phyloP scores from a whole-genome alignment of 1,140 invertebrate genomes.

The Ceratoteleas bidentatus region DNA sequence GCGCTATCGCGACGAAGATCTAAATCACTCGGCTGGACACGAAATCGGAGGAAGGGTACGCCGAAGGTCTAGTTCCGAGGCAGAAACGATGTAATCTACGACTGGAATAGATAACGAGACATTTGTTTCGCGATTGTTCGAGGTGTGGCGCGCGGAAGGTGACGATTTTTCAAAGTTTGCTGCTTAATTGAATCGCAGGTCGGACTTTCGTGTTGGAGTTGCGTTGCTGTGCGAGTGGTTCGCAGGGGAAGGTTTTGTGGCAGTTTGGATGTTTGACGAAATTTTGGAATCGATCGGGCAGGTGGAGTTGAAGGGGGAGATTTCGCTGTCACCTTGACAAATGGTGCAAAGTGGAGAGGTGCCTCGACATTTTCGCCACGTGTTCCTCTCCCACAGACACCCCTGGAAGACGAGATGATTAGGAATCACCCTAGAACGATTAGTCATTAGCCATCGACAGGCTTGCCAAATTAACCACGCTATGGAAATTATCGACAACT shows the following conservation, averaged over 20 bases:
- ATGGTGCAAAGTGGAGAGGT: constrained; percentile 74
- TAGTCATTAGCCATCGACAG: constrained; percentile 77
- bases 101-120: constrained; percentile 37
- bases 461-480: constrained; percentile 68
- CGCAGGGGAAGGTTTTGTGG: too few species aligned
- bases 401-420: constrained; percentile 65
- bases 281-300: constrained; percentile 63
- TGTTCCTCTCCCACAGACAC: constrained; percentile 74
- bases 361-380: constrained; percentile 67
- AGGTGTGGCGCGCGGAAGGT: constrained; percentile 11
- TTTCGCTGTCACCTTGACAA: constrained; percentile 79
- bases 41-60: constrained; percentile 24
- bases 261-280: too few species aligned
- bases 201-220: too few species aligned
- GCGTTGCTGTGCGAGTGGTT: too few species aligned
- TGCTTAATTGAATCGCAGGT: too few species aligned
- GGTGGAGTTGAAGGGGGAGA: constrained; percentile 71
- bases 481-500: constrained; percentile 47
- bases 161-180: too few species aligned
- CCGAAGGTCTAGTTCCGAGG: constrained; percentile 37
- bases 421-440: constrained; percentile 68
- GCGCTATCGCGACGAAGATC: constrained; percentile 32
- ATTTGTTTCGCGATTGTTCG: constrained; percentile 11
- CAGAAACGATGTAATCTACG: constrained; percentile 29
- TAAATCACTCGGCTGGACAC: constrained; percentile 48